Conservation (phyloP, 2,888 invertebrate genomes). For the Patella pellucida region DNA sequence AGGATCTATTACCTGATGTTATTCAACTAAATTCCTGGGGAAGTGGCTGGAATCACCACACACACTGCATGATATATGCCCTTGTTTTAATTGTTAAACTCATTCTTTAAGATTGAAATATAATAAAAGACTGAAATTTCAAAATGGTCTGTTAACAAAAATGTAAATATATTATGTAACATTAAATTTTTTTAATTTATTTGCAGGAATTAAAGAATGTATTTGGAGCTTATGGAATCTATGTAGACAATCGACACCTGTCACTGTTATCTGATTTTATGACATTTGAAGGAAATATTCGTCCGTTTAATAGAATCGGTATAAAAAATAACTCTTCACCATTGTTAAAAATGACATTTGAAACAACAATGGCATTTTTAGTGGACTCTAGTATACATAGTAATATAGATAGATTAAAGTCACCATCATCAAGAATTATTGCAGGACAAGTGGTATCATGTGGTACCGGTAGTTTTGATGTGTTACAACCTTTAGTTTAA, state of each 20-base stretch:
- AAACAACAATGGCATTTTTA: conserved; percentile 90
- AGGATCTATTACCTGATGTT: too few species aligned
- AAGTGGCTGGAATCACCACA: too few species aligned
- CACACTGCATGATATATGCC: too few species aligned
- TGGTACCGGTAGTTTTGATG: conserved; percentile 86
- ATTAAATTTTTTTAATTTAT: not conserved
- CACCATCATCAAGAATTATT: conserved; percentile 90
- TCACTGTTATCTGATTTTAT: conserved; percentile 96
- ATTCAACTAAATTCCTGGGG: too few species aligned
- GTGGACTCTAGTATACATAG: conserved; percentile 81
- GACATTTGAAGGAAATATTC: conserved; percentile 92
- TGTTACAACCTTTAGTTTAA: conserved; percentile 51
- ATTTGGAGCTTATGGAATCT: conserved; percentile 96
- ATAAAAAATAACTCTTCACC: conserved; percentile 94
- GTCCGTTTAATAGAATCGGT: conserved; percentile 90
- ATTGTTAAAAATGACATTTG: conserved; percentile 98
- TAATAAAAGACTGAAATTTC: too few species aligned
- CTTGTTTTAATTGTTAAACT: too few species aligned
- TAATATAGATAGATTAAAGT: conserved; percentile 81
- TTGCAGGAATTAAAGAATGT: conserved; percentile 90
- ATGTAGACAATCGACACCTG: conserved; percentile 93
- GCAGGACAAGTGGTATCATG: conserved; percentile 83
- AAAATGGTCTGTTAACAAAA: too few species aligned
- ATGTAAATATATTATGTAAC: too few species aligned
- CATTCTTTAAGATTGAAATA: too few species aligned